Percentiles rank a stretch among this genome's conserved stretches.
phyloP scores from a whole-genome alignment of 2,888 invertebrate species.

The Ochropacha duplaris region DNA sequence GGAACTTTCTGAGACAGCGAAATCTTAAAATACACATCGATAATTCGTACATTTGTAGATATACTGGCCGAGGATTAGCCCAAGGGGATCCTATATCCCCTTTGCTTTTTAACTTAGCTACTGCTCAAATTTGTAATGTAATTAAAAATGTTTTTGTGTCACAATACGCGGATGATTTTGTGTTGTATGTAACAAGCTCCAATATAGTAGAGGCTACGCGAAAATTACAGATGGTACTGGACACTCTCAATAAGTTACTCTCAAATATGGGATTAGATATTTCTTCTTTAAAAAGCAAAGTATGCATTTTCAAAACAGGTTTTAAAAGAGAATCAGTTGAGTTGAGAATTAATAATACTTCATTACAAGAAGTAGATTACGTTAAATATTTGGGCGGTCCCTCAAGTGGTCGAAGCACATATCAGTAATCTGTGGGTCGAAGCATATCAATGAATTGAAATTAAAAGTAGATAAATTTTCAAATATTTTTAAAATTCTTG shows the following conservation, averaged over 20 bases:
- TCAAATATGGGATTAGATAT: slow-evolving; percentile 18
- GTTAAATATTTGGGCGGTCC: slow-evolving; percentile 19
- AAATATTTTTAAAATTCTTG: slow-evolving; percentile 20
- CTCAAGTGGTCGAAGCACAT: slow-evolving; percentile 22
- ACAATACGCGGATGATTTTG: slow-evolving; percentile 30
- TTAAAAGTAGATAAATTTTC: slow-evolving; percentile 11
- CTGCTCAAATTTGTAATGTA: no score
- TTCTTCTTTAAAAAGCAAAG: slow-evolving; percentile 22
- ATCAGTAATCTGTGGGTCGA: no score
- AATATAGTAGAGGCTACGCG: slow-evolving; percentile 7
- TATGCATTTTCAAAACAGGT: slow-evolving; percentile 22
- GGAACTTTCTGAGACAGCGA: no score
- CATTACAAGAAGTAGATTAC: slow-evolving; percentile 12
- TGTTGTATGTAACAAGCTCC: slow-evolving; percentile 8
- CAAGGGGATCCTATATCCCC: no score
- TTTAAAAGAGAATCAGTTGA: slow-evolving; percentile 3
- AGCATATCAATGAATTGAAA: slow-evolving; percentile 18
- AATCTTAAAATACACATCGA: no score
- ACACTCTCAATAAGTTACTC: slow-evolving; percentile 11
- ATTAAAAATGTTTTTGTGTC: no score
- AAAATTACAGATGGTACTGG: slow-evolving; percentile 6
- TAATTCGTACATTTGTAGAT: no score
- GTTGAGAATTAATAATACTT: slow-evolving; percentile 10
- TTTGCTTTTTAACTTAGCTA: no score
- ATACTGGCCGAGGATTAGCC: no score